A percentile compares a stretch with the other conserved stretches of the same genome.
Evolutionary conservation across 2,113 vertebrate species (phyloP).

Genomic region (Pollachius pollachius): DNA sequence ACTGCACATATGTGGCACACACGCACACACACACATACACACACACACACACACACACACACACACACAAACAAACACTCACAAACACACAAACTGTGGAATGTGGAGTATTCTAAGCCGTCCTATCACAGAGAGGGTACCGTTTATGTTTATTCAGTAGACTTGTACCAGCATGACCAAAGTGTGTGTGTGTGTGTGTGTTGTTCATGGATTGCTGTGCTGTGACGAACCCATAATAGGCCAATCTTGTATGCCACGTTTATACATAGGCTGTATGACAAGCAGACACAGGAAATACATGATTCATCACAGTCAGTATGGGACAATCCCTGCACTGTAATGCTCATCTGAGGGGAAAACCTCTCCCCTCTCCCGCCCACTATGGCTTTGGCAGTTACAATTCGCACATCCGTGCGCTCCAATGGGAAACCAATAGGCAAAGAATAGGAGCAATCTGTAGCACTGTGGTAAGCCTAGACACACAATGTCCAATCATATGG

Average conservation of each 20-base stretch:
- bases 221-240: no score
- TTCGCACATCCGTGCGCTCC: no score
- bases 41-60: background rate
- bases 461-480: no score
- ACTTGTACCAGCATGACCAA: constrained; percentile 20
- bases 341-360: constrained; percentile 50
- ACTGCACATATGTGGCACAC: background rate
- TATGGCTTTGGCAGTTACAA: constrained; percentile 31
- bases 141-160: constrained; percentile 13
- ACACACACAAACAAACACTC: background rate
- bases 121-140: constrained; percentile 6
- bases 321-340: constrained; percentile 52
- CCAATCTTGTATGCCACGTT: constrained; percentile 39
- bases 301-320: constrained; percentile 39
- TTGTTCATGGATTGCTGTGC: constrained; percentile 12
- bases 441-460: no score
- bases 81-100: constrained; percentile 22
- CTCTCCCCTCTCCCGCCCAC: constrained; percentile 66
- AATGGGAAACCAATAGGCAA: no score
- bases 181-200: constrained; percentile 17
- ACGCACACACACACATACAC: constrained; percentile 3
- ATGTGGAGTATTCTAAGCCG: constrained; percentile 1
- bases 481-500: no score
- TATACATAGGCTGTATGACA: constrained; percentile 47
- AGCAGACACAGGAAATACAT: constrained; percentile 47